These are phyloP conservation scores for Drosophila sproati DNA, from an alignment of 1,140 invertebrate genomes.

Conservation along the genomic window DNA sequence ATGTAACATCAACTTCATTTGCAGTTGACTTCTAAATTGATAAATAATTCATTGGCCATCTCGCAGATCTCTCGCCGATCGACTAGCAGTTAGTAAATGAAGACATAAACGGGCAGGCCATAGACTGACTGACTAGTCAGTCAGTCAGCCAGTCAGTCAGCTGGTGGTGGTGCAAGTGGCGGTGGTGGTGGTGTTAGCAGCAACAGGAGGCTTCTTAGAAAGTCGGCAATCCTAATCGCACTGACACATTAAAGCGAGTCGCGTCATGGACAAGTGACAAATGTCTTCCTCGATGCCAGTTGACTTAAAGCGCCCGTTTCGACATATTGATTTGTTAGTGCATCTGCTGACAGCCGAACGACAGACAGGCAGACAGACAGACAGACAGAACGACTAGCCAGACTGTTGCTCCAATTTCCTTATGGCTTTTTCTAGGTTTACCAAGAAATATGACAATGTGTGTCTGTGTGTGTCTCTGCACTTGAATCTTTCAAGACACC, in stretches of 20 bases:
- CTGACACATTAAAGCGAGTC: constrained; percentile 77
- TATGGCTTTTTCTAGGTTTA: constrained; percentile 50
- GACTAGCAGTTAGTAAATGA: constrained; percentile 73
- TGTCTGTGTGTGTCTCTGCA: not conserved
- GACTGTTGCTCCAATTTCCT: constrained; percentile 67
- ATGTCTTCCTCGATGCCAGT: constrained; percentile 77
- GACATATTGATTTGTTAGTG: constrained; percentile 75
- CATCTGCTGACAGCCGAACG: constrained; percentile 46
- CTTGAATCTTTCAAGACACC: constrained; percentile 13
- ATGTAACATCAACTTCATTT: constrained; percentile 79
- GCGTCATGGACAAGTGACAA: constrained; percentile 65
- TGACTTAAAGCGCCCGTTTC: constrained; percentile 74
- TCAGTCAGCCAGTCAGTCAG: constrained; percentile 32
- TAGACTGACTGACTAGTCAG: too few relatives aligned
- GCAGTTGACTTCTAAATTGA: constrained; percentile 72
- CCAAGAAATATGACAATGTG: constrained; percentile 71
- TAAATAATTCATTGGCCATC: constrained; percentile 73
- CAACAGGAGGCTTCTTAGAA: constrained; percentile 18
- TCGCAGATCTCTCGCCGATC: not conserved
- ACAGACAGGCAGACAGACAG: not conserved
- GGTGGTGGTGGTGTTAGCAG: not conserved
- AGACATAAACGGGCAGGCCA: constrained; percentile 60
- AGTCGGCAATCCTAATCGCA: constrained; percentile 39
- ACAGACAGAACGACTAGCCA: not conserved
- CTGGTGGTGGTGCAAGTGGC: not conserved